These are phyloP conservation scores for Habropoda laboriosa DNA, from an alignment of 1,140 invertebrate genomes.

Conservation along the genomic window DNA sequence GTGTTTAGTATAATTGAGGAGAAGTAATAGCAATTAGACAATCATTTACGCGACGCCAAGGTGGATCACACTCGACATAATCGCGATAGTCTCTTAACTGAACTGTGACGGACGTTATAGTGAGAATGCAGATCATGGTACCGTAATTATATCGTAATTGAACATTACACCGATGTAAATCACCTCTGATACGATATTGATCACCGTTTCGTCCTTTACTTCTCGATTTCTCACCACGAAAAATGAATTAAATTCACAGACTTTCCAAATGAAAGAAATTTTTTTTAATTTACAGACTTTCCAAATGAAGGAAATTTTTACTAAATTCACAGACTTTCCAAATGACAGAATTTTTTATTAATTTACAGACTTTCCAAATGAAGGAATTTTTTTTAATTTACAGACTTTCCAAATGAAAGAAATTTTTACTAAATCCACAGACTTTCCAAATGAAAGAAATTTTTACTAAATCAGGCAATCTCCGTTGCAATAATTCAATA, in stretches of 20 bases:
- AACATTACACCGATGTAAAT: slow-evolving; percentile 1
- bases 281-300: no score
- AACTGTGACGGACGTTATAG: not conserved
- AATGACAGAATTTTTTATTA: no score
- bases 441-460: not conserved
- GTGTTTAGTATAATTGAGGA: not conserved
- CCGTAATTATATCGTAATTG: not conserved
- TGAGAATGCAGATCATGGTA: not conserved
- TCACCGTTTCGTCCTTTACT: not conserved
- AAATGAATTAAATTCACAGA: no score
- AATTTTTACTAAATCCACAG: no score
- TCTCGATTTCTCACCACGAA: no score
- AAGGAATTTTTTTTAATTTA: no score
- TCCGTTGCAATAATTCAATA: not conserved
- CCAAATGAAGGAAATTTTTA: no score
- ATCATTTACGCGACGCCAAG: not conserved
- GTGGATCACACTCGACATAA: not conserved
- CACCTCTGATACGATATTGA: not conserved
- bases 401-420: no score
- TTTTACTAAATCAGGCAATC: not conserved
- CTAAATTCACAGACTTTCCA: no score
- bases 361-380: no score
- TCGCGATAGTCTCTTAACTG: not conserved
- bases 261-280: no score
- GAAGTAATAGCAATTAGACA: not conserved